These are phyloP conservation scores for Stomatorhinus ivindoensis DNA, from an alignment of 2,113 vertebrate genomes.

Conservation along the genomic window DNA sequence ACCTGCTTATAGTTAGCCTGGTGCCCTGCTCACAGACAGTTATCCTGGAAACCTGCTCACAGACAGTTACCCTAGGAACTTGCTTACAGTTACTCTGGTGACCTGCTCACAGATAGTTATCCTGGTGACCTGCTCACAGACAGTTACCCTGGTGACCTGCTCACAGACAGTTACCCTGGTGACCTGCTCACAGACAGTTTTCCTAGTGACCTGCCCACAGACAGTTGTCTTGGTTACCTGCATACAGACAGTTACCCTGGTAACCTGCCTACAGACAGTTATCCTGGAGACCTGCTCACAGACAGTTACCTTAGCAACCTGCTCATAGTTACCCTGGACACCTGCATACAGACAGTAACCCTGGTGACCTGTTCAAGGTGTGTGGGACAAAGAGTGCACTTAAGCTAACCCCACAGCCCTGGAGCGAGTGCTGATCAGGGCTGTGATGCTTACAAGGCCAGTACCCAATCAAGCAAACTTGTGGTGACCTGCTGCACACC, in stretches of 20 bases:
- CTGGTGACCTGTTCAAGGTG: neutral
- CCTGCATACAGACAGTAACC: neutral
- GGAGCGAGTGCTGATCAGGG: neutral
- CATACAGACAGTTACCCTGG: neutral
- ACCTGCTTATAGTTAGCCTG: no score
- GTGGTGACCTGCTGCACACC: neutral
- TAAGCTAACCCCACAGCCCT: neutral
- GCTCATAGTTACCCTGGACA: neutral
- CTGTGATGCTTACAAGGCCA: neutral
- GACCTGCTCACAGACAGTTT: neutral
- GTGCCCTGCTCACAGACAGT: neutral
- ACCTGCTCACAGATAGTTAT: no score
- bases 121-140: neutral
- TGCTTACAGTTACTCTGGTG: no score
- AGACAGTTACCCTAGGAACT: neutral
- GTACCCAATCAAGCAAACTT: slow-evolving; percentile 15
- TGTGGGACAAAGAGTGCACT: neutral
- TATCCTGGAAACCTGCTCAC: neutral
- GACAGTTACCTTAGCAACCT: neutral
- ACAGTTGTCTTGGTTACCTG: neutral
- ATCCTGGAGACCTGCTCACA: neutral
- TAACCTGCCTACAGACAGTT: neutral
- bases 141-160: no score
- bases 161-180: neutral
- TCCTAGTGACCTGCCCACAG: neutral